Percentiles rank a stretch among this genome's conserved stretches.
phyloP scores from a whole-genome alignment of 2,113 vertebrate species.

The Dasyurus viverrinus region DNA sequence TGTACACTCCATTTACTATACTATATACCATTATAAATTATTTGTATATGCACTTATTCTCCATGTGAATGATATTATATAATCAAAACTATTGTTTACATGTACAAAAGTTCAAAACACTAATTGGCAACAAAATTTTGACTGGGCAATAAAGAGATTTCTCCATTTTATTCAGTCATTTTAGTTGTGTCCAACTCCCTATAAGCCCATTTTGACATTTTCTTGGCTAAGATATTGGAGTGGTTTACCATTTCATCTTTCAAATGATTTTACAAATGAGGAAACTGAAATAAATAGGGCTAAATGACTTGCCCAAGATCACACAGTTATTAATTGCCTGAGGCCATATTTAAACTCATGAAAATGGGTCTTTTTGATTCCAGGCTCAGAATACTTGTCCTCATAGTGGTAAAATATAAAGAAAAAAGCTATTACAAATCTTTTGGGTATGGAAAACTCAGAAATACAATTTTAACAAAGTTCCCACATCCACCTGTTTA shows the following conservation, averaged over 20 bases:
- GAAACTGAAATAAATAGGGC: too few relatives aligned
- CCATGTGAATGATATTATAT: neutral
- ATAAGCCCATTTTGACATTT: too few relatives aligned
- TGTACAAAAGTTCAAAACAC: slow-evolving; percentile 8
- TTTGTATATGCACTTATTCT: neutral
- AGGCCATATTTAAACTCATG: too few relatives aligned
- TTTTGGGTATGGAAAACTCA: slow-evolving; percentile 49
- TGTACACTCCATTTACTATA: neutral
- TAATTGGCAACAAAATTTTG: neutral
- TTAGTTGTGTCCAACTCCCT: too few relatives aligned
- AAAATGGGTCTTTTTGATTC: too few relatives aligned
- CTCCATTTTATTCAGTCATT: neutral
- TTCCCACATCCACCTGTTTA: slow-evolving; percentile 50
- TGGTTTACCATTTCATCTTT: too few relatives aligned
- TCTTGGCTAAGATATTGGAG: too few relatives aligned
- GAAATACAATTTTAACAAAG: slow-evolving; percentile 65
- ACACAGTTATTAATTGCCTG: too few relatives aligned
- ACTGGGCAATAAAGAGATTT: slow-evolving; percentile 7
- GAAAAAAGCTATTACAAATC: slow-evolving; percentile 62
- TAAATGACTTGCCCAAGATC: too few relatives aligned
- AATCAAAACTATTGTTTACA: slow-evolving; percentile 5
- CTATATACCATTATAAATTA: neutral
- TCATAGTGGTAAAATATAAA: slow-evolving; percentile 47
- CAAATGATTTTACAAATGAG: too few relatives aligned
- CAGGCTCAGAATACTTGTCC: neutral